phyloP scores from a whole-genome alignment of 2,888 invertebrate species.

The Halictus ligatus region DNA sequence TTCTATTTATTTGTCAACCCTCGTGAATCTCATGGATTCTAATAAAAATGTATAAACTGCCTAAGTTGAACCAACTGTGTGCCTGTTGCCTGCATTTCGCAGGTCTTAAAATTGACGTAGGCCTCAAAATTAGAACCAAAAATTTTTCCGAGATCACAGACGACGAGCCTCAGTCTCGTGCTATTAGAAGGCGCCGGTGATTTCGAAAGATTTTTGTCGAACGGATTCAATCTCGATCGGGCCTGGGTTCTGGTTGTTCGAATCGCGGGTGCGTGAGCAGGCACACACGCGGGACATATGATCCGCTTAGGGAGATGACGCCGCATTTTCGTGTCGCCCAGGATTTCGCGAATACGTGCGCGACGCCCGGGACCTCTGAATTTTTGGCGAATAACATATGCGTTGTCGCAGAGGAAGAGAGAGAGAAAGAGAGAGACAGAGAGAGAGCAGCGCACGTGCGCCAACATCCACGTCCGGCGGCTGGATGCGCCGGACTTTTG shows the following conservation, averaged over 20 bases:
- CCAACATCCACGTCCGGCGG: constrained; percentile 13
- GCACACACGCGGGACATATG: constrained; percentile 47
- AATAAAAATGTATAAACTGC: neutral
- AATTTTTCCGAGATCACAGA: neutral
- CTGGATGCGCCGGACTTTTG: constrained; percentile 48
- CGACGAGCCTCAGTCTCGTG: neutral
- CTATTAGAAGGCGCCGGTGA: too few relatives aligned
- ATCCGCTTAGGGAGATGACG: constrained; percentile 68
- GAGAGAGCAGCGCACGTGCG: constrained; percentile 3
- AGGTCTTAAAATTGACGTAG: too few relatives aligned
- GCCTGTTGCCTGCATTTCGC: too few relatives aligned
- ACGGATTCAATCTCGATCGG: constrained; percentile 35
- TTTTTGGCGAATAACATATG: constrained; percentile 44
- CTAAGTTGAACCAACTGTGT: too few relatives aligned
- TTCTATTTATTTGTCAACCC: neutral
- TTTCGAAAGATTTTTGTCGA: neutral
- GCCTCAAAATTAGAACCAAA: neutral
- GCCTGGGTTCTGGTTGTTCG: constrained; percentile 20
- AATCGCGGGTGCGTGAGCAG: constrained; percentile 12
- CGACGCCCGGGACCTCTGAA: constrained; percentile 9
- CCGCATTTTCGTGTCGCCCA: constrained; percentile 58
- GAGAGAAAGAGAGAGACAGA: neutral
- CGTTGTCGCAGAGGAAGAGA: constrained; percentile 7
- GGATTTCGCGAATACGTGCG: constrained; percentile 34
- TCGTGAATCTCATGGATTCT: neutral